Conservation (phyloP, 2,113 vertebrate genomes). For the Coryphaenoides rupestris region DNA sequence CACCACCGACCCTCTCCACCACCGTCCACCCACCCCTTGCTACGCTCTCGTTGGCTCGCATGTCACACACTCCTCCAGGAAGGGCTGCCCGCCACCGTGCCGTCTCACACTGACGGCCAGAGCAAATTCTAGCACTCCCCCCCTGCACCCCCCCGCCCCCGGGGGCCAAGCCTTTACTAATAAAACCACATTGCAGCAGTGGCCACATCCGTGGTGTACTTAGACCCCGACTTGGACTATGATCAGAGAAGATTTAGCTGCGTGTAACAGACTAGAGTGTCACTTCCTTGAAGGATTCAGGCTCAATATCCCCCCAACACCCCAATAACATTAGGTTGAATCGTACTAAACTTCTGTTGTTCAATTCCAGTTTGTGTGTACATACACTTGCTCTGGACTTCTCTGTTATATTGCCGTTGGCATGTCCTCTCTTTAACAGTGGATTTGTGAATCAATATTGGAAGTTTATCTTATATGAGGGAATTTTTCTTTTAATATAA, state of each 20-base stretch:
- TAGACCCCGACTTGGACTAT: conserved; percentile 1
- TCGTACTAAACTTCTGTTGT: background rate
- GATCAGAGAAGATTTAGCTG: conserved; percentile 10
- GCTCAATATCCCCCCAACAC: background rate
- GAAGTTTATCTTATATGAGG: background rate
- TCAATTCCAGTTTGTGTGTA: background rate
- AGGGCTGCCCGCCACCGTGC: too few relatives aligned
- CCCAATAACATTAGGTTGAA: too few relatives aligned
- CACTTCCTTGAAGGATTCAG: conserved; percentile 14
- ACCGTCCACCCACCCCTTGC: too few relatives aligned
- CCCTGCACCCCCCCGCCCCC: background rate
- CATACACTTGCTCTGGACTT: too few relatives aligned
- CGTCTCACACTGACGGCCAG: background rate
- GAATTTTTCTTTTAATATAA: background rate
- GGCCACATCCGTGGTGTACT: conserved; percentile 17
- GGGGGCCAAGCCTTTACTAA: conserved; percentile 5
- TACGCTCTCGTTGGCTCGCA: background rate
- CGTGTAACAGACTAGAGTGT: background rate
- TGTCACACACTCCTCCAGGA: conserved; percentile 16
- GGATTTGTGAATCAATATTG: background rate
- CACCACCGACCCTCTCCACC: background rate
- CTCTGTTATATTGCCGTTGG: too few relatives aligned
- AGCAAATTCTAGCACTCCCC: background rate
- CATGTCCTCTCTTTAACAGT: background rate
- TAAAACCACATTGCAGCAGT: conserved; percentile 2